Conservation (phyloP, 2,113 vertebrate species). For the Reinhardtius hippoglossoides region DNA sequence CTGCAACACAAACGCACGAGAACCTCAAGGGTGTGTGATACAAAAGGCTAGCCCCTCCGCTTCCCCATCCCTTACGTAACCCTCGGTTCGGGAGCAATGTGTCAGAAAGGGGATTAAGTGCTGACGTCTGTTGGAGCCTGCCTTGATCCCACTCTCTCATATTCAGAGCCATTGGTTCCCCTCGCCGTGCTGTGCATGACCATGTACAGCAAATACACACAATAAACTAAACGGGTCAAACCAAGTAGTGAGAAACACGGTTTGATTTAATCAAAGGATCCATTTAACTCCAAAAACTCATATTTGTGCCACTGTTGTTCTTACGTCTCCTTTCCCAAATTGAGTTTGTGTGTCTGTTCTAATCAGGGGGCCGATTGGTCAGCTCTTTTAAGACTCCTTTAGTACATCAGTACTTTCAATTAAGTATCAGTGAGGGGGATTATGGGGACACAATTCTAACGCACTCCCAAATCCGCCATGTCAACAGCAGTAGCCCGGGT, state of each 20-base stretch:
- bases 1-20: constrained; percentile 5
- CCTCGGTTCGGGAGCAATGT: constrained; percentile 71
- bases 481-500: constrained; percentile 25
- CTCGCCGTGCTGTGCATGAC: constrained; percentile 3
- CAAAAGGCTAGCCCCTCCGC: constrained; percentile 45
- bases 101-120: constrained; percentile 78
- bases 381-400: constrained; percentile 32
- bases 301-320: not conserved
- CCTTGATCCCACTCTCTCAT: constrained; percentile 56
- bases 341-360: constrained; percentile 10
- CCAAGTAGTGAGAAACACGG: not conserved
- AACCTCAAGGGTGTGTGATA: constrained; percentile 29
- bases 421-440: constrained; percentile 45
- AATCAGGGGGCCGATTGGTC: constrained; percentile 23
- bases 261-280: not conserved
- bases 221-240: not conserved
- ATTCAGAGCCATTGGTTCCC: constrained; percentile 36
- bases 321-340: not conserved
- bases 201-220: constrained; percentile 19
- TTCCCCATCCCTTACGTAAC: constrained; percentile 68
- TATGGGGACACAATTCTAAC: constrained; percentile 37
- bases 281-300: not conserved
- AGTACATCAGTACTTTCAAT: constrained; percentile 35
- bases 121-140: constrained; percentile 70
- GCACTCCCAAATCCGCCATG: constrained; percentile 32